Conservation (phyloP, 2,797 vertebrate species). For the Sebastes melanostomus region DNA sequence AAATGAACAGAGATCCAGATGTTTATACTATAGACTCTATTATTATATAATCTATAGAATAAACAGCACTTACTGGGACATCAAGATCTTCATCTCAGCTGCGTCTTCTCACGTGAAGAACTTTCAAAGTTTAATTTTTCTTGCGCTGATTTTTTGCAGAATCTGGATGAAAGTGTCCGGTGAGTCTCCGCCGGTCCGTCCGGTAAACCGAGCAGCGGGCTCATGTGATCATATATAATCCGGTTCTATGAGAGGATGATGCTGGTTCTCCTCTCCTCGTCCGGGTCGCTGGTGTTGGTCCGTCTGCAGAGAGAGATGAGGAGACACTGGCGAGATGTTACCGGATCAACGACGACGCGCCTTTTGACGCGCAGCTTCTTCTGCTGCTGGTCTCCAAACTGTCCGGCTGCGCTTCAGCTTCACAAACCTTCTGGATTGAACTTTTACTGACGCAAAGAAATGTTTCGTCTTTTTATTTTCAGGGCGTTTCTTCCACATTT, state of each 20-base stretch:
- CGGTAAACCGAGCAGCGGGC: neutral
- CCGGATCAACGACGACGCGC: slow-evolving; percentile 32
- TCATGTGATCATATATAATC: neutral
- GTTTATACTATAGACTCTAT: too few species aligned
- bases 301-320: slow-evolving; percentile 3
- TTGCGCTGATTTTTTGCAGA: rapidly evolving
- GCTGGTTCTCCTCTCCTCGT: too few species aligned
- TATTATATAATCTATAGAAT: too few species aligned
- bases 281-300: neutral
- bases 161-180: neutral
- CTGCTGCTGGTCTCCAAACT: neutral
- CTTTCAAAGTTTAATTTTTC: neutral
- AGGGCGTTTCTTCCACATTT: too few species aligned
- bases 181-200: neutral
- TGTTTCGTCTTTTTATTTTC: too few species aligned
- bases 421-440: too few species aligned
- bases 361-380: slow-evolving; percentile 28
- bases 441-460: too few species aligned
- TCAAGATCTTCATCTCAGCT: neutral
- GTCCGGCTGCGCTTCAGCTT: neutral
- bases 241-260: neutral
- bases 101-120: neutral
- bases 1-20: too few species aligned
- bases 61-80: neutral
- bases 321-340: slow-evolving; percentile 12